Base-by-base conservation (phyloP, 2,888 invertebrate genomes). In the Idaea straminata region DNA sequence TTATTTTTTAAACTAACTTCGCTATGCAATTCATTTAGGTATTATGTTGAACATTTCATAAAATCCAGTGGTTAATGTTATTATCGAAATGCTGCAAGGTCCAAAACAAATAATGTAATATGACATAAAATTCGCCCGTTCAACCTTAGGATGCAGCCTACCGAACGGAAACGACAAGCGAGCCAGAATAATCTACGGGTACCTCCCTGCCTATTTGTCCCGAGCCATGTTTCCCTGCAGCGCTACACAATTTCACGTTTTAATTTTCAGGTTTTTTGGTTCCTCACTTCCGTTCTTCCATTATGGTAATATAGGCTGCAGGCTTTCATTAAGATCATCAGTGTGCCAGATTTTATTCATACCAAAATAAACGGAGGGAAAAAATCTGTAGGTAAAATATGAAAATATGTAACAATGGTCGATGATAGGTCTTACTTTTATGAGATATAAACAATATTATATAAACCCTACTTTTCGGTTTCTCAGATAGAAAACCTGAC, bases 91-190 rank as follows among this genome's bases (percentile, higher is more conserved):
- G 47, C 47, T 7, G 10, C 47, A 7, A 47, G 13, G 10, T 5
- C 13, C 13, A 3, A 13, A 1, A 2, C 36, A 7, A 47, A 47
- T 47, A 13, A 47, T 47, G 47, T 13, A 47, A 6, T 47, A 36
- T 25, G 25, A 36, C 1, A 36, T 36, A 47, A 47, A 47, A 47
- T 47, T 47, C 47, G 10, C 47, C 10, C 47, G 47, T 47, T 47
- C 13, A 47, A 47, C 47, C 47, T 47, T 47, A 10, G 47, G 47
- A 47, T 47, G 47, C 47, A 47, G 47, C 47, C 47, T 47, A 47
- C 47, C 47, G 47, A 47, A 47, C 47, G 47, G 47, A 47, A 47
- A 47, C 47, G 47, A 47, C 47, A 47, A 47, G 47, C 47, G 47
- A 47, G 10, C 47, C 47, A 47, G 47, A 47, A 47, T 47, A 47